Percentiles rank a stretch among this genome's conserved stretches.
phyloP scores from a whole-genome alignment of 2,113 vertebrate genomes.

The Salvator merianae region DNA sequence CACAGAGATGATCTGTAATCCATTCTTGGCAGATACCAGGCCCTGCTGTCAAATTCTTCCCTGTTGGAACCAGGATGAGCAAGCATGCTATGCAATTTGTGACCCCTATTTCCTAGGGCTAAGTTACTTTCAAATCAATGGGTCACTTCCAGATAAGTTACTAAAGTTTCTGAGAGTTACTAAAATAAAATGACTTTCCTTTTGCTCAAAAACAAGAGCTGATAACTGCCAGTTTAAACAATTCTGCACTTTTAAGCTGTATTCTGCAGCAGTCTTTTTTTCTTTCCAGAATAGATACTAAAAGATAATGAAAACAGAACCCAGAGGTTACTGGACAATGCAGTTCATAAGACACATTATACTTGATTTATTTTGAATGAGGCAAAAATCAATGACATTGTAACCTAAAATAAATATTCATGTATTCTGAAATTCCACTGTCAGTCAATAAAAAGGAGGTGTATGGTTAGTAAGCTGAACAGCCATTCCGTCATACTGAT shows the following conservation, averaged over 20 bases:
- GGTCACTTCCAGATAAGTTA: not conserved
- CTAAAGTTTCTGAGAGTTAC: not conserved
- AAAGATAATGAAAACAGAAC: conserved; percentile 16
- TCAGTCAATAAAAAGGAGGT: conserved; percentile 38
- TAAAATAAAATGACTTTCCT: conserved; percentile 9
- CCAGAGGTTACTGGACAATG: conserved; percentile 47
- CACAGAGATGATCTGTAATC: not conserved
- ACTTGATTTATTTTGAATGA: conserved; percentile 54
- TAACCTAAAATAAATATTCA: conserved; percentile 56
- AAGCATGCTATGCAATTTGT: not conserved
- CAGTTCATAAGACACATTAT: conserved; percentile 29
- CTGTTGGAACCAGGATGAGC: not conserved
- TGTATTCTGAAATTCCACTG: conserved; percentile 54
- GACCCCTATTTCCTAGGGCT: too few relatives aligned
- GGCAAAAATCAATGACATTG: not conserved
- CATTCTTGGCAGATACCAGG: not conserved
- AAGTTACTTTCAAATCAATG: not conserved
- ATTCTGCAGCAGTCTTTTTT: conserved; percentile 28
- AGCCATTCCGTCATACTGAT: too few relatives aligned
- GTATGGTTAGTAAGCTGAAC: not conserved
- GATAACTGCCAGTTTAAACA: conserved; percentile 43
- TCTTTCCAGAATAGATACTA: conserved; percentile 39
- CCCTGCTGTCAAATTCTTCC: not conserved
- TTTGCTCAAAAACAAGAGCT: conserved; percentile 45
- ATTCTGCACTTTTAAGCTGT: conserved; percentile 47